Percentiles rank a stretch among this genome's conserved stretches.
phyloP scores from a whole-genome alignment of 1,140 invertebrate species.

The Bilobella aurantiaca region DNA sequence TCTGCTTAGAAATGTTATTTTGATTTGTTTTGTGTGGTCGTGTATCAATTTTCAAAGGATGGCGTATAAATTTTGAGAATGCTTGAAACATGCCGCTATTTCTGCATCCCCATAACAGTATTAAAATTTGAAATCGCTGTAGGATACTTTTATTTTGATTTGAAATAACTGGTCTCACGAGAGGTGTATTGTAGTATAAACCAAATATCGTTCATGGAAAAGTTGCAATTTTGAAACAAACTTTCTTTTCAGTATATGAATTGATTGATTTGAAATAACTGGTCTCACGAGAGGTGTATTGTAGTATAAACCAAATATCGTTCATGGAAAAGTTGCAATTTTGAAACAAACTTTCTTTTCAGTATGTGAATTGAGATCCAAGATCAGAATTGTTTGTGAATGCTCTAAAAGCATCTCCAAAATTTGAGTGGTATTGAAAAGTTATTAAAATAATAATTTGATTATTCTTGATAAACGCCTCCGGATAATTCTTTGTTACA shows the following conservation, averaged over 20 bases:
- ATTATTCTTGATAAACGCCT: slow-evolving; percentile 70
- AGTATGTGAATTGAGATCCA: slow-evolving; percentile 71
- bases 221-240: slow-evolving; percentile 84
- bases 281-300: slow-evolving; percentile 97
- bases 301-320: slow-evolving; percentile 95
- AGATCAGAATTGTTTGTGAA: slow-evolving; percentile 76
- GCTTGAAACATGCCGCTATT: slow-evolving; percentile 85
- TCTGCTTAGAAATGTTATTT: slow-evolving; percentile 68
- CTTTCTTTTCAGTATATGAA: slow-evolving; percentile 65
- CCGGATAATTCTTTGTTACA: slow-evolving; percentile 51
- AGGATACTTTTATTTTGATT: not conserved
- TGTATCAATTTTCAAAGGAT: slow-evolving; percentile 63
- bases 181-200: slow-evolving; percentile 94
- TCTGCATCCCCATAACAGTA: slow-evolving; percentile 79
- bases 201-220: slow-evolving; percentile 94
- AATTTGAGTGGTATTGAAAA: slow-evolving; percentile 73
- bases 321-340: slow-evolving; percentile 81
- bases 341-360: slow-evolving; percentile 82
- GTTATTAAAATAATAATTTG: slow-evolving; percentile 94
- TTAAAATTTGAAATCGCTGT: slow-evolving; percentile 14
- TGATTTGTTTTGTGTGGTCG: slow-evolving; percentile 53
- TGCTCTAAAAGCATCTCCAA: slow-evolving; percentile 72
- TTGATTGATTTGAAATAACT: no score
- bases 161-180: slow-evolving; percentile 58
- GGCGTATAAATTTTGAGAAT: slow-evolving; percentile 81